These are phyloP conservation scores for Scleropages formosus DNA, from an alignment of 2,797 vertebrate species.

Conservation along the genomic window DNA sequence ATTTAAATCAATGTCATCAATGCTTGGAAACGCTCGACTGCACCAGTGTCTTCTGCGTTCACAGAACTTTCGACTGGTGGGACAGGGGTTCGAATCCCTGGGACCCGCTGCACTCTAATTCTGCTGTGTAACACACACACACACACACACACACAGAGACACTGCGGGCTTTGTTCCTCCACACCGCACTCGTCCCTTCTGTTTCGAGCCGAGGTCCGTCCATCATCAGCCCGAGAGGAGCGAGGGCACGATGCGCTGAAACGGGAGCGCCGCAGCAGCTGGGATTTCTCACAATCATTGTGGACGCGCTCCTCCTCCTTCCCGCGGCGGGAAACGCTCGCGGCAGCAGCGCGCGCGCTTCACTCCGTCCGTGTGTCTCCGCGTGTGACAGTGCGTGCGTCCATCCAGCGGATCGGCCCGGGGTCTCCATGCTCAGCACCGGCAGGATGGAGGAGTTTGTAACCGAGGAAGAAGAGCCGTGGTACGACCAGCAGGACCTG, in stretches of 20 bases:
- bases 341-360: too few relatives aligned
- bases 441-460: conserved; percentile 88
- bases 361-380: background rate
- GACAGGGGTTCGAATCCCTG: too few relatives aligned
- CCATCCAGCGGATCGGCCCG: background rate
- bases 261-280: background rate
- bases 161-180: conserved; percentile 21
- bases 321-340: conserved; percentile 5
- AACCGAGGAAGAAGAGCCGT: conserved; percentile 88
- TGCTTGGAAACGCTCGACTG: too few relatives aligned
- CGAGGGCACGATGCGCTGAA: conserved; percentile 7
- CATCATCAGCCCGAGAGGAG: background rate
- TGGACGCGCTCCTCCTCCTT: conserved; percentile 15
- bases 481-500: conserved; percentile 93
- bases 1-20: background rate
- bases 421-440: conserved; percentile 66
- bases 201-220: background rate
- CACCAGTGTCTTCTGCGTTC: background rate
- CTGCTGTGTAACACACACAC: too few relatives aligned
- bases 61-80: background rate
- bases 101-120: too few relatives aligned
- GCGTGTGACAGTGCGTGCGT: background rate
- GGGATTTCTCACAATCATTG: conserved; percentile 3
- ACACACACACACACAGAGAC: too few relatives aligned
- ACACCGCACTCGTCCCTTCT: background rate